Conservation (phyloP, 2,113 vertebrate species). For the Cacatua alba region DNA sequence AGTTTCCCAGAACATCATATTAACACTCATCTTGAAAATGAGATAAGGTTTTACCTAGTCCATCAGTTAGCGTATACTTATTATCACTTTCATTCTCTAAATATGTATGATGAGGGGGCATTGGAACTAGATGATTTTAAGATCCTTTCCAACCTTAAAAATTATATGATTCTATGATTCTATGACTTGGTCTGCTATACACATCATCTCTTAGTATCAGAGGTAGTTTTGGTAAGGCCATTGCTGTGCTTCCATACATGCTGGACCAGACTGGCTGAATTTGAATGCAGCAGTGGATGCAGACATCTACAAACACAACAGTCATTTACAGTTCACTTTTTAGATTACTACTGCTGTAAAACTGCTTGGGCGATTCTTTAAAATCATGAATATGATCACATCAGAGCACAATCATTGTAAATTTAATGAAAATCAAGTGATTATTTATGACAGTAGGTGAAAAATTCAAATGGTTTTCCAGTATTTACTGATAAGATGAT, state of each 20-base stretch:
- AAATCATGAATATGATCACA: background rate
- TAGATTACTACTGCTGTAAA: background rate
- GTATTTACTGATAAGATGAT: background rate
- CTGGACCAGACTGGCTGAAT: background rate
- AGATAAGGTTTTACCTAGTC: background rate
- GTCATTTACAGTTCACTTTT: background rate
- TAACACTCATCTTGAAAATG: background rate
- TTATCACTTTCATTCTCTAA: background rate
- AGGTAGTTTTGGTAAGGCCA: background rate
- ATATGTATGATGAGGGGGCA: background rate
- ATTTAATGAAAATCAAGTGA: background rate
- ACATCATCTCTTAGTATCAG: background rate
- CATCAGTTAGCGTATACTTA: background rate
- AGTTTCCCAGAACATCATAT: background rate
- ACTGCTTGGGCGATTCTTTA: background rate
- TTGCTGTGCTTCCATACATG: background rate
- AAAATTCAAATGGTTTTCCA: background rate
- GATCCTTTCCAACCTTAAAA: background rate
- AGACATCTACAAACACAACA: background rate
- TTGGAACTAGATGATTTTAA: background rate
- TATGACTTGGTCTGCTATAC: background rate
- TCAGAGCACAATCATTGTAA: background rate
- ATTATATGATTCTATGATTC: background rate
- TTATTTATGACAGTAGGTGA: background rate
- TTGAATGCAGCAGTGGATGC: background rate